A percentile compares a stretch with the other conserved stretches of the same genome.
phyloP scores from a whole-genome alignment of 2,797 vertebrate genomes.

The Scyliorhinus canicula region DNA sequence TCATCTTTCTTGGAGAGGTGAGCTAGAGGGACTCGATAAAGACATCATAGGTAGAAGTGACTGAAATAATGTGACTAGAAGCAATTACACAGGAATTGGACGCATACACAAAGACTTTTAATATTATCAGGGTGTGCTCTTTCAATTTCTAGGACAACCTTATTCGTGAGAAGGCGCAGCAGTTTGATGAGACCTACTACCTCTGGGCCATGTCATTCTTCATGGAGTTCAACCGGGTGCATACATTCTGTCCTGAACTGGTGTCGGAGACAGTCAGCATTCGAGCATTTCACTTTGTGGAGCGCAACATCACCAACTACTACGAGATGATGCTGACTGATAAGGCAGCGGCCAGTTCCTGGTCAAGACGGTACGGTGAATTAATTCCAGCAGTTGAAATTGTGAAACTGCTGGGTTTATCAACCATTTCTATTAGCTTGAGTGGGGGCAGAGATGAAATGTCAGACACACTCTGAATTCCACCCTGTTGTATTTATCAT shows the following conservation, averaged over 20 bases:
- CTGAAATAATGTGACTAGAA: neutral
- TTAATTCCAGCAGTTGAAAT: neutral
- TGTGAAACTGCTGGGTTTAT: neutral
- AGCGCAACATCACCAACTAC: slow-evolving; percentile 87
- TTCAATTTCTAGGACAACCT: slow-evolving; percentile 67
- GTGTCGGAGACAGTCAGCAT: slow-evolving; percentile 88
- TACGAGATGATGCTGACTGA: slow-evolving; percentile 92
- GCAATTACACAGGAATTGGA: neutral
- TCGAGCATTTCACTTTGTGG: slow-evolving; percentile 86
- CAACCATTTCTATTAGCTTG: neutral
- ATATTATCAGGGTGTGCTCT: neutral
- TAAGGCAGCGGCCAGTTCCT: slow-evolving; percentile 79
- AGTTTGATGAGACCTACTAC: slow-evolving; percentile 93
- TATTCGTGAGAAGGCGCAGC: slow-evolving; percentile 77
- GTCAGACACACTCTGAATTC: neutral
- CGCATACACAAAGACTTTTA: neutral
- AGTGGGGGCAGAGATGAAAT: neutral
- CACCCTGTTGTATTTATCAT: neutral
- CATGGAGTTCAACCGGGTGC: slow-evolving; percentile 91
- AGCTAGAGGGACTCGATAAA: neutral
- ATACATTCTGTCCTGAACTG: slow-evolving; percentile 74
- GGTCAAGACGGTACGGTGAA: slow-evolving; percentile 74
- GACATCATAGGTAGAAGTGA: neutral
- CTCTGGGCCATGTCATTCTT: slow-evolving; percentile 92
- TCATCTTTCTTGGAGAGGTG: neutral